Base-by-base conservation (phyloP, 2,113 vertebrate genomes). In the Thalassarche chlororhynchos region DNA sequence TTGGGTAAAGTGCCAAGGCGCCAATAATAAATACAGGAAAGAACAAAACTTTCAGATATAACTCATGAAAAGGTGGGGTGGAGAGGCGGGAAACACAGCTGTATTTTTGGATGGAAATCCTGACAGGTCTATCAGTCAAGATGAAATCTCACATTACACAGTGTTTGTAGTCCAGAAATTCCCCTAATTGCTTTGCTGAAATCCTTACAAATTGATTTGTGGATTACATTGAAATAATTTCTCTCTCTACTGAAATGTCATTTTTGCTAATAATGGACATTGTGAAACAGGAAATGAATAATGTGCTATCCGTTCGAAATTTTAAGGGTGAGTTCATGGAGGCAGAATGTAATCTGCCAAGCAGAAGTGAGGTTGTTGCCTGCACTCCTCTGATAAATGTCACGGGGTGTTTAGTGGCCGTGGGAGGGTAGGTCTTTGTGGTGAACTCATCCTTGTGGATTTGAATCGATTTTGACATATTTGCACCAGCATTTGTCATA, bases 321-420 rank as follows among this genome's bases (percentile, higher is more conserved):
- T 94, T 86, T 75, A 77, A 72, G 78, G 68, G 55, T 94, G 75
- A 78, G n/a, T 78, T 95, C 42, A n/a, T 2, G 13, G 58, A 75
- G 32, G 29, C 62, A 84, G 85, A 68, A 71, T 64, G n/a, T 79
- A 93, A 91, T 84, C 68, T 93, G 51, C 71, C 64, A 84, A 77
- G 64, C n/a, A 88, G 61, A 90, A 93, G 58, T 21, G 60, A 80
- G 83, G 26, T 68, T 10, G 4, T 80, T 89, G 60, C 77, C 61
- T 54, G 69, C 26, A 31, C 34, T 90, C 57, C 49, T 91, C 70
- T 72, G 90, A 74, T 66, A 72, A 94, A 85, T 91, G 25, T 83
- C 3, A 0, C 1, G 0, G 15, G 46, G 19, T 14, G 25, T 85
- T 90, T 28, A 80, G 78, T 17, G 25, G 7, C 28, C 0, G 0